Base-by-base conservation (phyloP, 2,113 vertebrate genomes). In the Aldabrachelys gigantea region DNA sequence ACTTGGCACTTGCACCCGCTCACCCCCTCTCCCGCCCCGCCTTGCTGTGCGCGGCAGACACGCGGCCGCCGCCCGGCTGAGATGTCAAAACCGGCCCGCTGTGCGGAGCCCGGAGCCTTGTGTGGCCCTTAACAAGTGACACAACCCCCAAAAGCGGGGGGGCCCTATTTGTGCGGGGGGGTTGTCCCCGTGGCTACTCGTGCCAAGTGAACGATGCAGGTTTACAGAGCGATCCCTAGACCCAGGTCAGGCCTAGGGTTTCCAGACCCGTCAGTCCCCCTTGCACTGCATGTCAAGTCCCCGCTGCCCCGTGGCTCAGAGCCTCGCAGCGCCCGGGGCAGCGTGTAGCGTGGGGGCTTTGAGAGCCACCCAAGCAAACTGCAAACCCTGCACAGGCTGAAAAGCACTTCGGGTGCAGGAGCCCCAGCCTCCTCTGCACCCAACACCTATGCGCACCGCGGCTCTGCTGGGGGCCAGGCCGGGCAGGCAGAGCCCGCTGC, bases 11-110 rank as follows among this genome's bases (percentile, higher is more conserved):
- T 29, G 35, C 17, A 27, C n/a, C 75, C 49, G 1, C 22, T 2
- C 52, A 29, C 83, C 50, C 80, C 6, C 57, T 47, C 54, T 25
- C 5, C 5, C 3, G 81, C 56, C 17, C 59, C 76, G 11, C 80
- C 93, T 86, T 86, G 87, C 92, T 85, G 91, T 35, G 88, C 88
- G 47, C 82, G 50, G n/a, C 69, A 7, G 19, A 69, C 31, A n/a
- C 35, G 65, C 65, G 31, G 53, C 65, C 35, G 2, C 76, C 17
- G 7, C 49, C 10, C n/a, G 57, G 44, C 83, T 50, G 65, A n/a
- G 38, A 1, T 7, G 93, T 65, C 93, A 38, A 0, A 57, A 69
- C 35, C 5, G 91, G 50, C 50, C 10, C 82, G 3, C 44, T 2
- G 59, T 16, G 89, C 19, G 57, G 78, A 88, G 54, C 54, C 52